phyloP scores from a whole-genome alignment of 2,797 vertebrate species.

The Eulemur albifrons region DNA sequence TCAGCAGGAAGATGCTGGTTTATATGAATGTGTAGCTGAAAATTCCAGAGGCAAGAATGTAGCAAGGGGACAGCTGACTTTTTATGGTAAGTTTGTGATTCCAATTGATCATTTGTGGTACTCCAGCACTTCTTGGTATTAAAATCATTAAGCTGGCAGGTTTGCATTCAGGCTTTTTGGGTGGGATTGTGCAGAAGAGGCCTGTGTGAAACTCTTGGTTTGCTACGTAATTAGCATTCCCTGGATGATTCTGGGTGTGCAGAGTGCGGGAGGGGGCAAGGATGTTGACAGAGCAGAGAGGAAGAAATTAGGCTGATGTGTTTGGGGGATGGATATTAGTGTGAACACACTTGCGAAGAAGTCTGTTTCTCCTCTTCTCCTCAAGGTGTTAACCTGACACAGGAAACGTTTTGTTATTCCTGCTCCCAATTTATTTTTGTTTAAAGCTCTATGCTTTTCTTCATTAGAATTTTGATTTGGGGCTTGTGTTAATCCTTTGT shows the following conservation, averaged over 20 bases:
- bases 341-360: not conserved
- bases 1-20: conserved; percentile 94
- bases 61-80: conserved; percentile 94
- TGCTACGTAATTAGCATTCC: conserved; percentile 35
- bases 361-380: not conserved
- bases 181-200: not conserved
- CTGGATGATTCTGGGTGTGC: not conserved
- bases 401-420: not conserved
- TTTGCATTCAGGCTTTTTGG: not conserved
- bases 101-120: not conserved
- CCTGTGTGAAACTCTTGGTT: not conserved
- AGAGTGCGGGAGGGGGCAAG: not conserved
- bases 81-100: conserved; percentile 90
- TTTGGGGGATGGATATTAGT: conserved; percentile 4
- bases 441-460: not conserved
- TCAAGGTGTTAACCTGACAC: conserved; percentile 19
- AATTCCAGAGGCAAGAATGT: conserved; percentile 96
- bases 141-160: fast-evolving
- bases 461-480: not conserved
- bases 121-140: not conserved
- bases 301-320: conserved; percentile 51
- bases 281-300: conserved; percentile 54
- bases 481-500: conserved; percentile 15
- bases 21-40: conserved; percentile 95
- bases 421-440: not conserved